These are phyloP conservation scores for Heliocidaris tuberculata DNA, from an alignment of 35 echinoderm and acorn worm genomes.

Conservation along the genomic window DNA sequence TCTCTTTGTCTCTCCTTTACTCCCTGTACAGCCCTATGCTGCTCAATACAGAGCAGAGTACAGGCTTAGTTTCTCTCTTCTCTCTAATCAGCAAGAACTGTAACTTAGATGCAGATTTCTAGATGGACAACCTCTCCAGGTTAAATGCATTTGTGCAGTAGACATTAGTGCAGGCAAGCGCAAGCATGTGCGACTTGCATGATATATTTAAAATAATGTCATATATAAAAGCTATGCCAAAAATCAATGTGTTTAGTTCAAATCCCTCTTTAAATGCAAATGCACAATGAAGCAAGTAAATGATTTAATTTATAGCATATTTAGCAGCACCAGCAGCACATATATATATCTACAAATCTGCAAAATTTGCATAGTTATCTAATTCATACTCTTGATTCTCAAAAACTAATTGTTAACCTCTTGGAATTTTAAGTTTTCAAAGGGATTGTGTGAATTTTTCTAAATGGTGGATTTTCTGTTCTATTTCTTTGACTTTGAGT, in stretches of 20 bases:
- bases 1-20: constrained; percentile 13
- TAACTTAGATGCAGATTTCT: constrained; percentile 10
- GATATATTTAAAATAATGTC: not conserved
- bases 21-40: not conserved
- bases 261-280: not conserved
- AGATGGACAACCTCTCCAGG: not conserved
- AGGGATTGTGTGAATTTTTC: not conserved
- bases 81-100: not conserved
- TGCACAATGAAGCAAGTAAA: not conserved
- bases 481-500: not conserved
- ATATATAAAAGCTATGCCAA: not conserved
- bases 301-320: not conserved
- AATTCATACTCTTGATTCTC: not conserved
- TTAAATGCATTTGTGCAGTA: not conserved
- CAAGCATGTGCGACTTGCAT: not conserved
- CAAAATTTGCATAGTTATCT: not conserved
- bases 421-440: not conserved
- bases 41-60: not conserved
- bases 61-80: not conserved
- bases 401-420: not conserved
- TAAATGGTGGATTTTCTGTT: not conserved
- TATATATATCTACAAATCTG: not conserved
- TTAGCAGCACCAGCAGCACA: not conserved
- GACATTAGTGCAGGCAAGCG: not conserved
- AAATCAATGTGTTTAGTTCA: not conserved